Percentiles rank a stretch among this genome's conserved stretches.
Conservation (phyloP, 2,113 vertebrate species). For the Rhinogobius similis region DNA sequence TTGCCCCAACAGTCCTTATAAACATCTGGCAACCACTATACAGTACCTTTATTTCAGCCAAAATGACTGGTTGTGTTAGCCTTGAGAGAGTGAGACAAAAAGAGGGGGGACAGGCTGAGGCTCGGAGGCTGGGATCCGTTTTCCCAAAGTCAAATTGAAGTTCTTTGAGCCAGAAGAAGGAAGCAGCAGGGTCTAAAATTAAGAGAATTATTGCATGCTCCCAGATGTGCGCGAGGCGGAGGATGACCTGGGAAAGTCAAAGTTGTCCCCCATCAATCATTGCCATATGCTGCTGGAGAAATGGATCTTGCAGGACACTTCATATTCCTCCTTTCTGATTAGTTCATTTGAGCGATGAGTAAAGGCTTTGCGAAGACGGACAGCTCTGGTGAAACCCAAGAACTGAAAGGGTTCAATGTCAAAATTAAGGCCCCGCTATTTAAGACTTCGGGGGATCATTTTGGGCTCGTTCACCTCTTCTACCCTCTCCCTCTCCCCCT, state of each 20-base stretch:
- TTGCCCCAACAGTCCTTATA: constrained; percentile 61
- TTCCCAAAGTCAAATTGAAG: constrained; percentile 50
- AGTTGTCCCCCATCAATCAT: constrained; percentile 77
- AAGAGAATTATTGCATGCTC: constrained; percentile 74
- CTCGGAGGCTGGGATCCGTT: constrained; percentile 29
- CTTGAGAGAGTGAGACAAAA: constrained; percentile 53
- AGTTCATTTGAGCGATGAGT: constrained; percentile 80
- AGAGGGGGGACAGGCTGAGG: constrained; percentile 25
- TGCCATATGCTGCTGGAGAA: constrained; percentile 76
- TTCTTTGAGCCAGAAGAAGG: constrained; percentile 37
- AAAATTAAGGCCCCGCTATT: constrained; percentile 73
- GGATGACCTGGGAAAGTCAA: constrained; percentile 74
- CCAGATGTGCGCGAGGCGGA: constrained; percentile 65
- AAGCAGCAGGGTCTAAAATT: constrained; percentile 62
- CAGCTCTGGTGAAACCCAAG: constrained; percentile 64
- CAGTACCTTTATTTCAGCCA: constrained; percentile 59
- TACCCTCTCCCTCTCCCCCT: constrained; percentile 2
- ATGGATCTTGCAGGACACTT: constrained; percentile 78
- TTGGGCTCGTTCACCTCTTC: constrained; percentile 37
- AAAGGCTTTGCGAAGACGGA: constrained; percentile 78
- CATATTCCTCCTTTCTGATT: constrained; percentile 76
- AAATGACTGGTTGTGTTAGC: constrained; percentile 64
- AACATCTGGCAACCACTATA: constrained; percentile 74
- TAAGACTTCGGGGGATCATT: constrained; percentile 67
- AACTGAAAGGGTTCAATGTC: constrained; percentile 70